Base-by-base conservation (phyloP, 2,113 vertebrate species). In the Lycaon pictus region DNA sequence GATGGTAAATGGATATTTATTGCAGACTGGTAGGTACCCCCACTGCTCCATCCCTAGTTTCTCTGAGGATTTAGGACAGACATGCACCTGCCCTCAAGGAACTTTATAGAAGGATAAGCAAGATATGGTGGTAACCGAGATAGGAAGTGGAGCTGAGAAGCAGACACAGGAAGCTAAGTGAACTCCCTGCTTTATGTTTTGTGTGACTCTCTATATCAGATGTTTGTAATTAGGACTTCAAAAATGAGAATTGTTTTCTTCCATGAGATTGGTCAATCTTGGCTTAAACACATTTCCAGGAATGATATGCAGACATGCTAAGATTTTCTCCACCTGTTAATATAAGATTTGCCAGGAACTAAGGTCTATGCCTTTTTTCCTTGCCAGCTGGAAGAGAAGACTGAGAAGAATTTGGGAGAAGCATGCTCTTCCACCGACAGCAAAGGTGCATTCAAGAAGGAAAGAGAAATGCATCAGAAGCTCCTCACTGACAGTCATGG, bases 401-500 rank as follows among this genome's bases (percentile, higher is more conserved):
- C 95, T 0, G 98, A 98, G 82, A 98, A 95, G 29, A 93, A 77
- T 84, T 88, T 97, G 0, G 98, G 98, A 74, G 99, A 99, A 71
- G 53, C 95, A 0, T 95, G 98, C 65, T 87, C 98, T 51, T 0
- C 71, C 2, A n/a, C 53, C 0, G 99, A 99, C 56, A 86, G 96
- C 92, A 99, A 98, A 72, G 98, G 97, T 35, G 95, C 98, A 51
- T 95, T 99, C 27, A 98, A 98, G 93, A 99, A 98, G 97, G 99
- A 99, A 98, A 98, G 99, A 4, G 99, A 99, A 97, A 99, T 99
- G 74, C 99, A 99, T 93, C 99, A 98, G 98, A 99, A 99, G 55
- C 99, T 99, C 79, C 98, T 99, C 84, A 99, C 99, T 0, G 99
- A 99, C 88, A 99, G 99, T 96, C 99, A 99, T 53, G 97, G 98